Conservation (phyloP, 1,140 invertebrate genomes). For the Steinernema feltiae region DNA sequence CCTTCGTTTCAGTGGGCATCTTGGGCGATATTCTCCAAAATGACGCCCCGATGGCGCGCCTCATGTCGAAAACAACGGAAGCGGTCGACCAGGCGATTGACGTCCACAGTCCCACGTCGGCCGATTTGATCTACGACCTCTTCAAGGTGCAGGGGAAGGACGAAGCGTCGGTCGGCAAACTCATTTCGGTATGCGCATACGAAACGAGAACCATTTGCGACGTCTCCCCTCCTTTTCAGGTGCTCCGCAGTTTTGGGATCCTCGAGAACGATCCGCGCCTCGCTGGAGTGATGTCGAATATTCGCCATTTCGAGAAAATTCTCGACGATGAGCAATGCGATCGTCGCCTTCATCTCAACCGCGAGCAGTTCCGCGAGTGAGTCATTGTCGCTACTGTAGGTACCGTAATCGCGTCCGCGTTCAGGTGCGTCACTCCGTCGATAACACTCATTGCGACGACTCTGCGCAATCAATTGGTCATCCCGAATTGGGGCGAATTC, state of each 20-base stretch:
- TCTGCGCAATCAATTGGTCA: slow-evolving; percentile 84
- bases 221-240: slow-evolving; percentile 19
- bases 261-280: slow-evolving; percentile 37
- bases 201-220: neutral
- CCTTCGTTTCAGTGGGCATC: slow-evolving; percentile 25
- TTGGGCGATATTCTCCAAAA: slow-evolving; percentile 33
- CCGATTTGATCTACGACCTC: slow-evolving; percentile 44
- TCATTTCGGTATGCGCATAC: slow-evolving; percentile 28
- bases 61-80: slow-evolving; percentile 39
- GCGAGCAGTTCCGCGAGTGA: slow-evolving; percentile 52
- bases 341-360: slow-evolving; percentile 27
- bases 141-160: slow-evolving; percentile 48
- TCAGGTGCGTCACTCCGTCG: slow-evolving; percentile 48
- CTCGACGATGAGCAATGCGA: slow-evolving; percentile 41
- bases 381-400: neutral
- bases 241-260: slow-evolving; percentile 44
- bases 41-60: slow-evolving; percentile 24
- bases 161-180: slow-evolving; percentile 47
- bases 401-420: neutral
- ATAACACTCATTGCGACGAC: slow-evolving; percentile 74
- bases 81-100: slow-evolving; percentile 38
- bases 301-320: slow-evolving; percentile 42
- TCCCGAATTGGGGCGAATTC: slow-evolving; percentile 87
- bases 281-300: slow-evolving; percentile 43
- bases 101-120: slow-evolving; percentile 17